Base-by-base conservation (phyloP, 2,113 vertebrate genomes). In the Perccottus glenii region DNA sequence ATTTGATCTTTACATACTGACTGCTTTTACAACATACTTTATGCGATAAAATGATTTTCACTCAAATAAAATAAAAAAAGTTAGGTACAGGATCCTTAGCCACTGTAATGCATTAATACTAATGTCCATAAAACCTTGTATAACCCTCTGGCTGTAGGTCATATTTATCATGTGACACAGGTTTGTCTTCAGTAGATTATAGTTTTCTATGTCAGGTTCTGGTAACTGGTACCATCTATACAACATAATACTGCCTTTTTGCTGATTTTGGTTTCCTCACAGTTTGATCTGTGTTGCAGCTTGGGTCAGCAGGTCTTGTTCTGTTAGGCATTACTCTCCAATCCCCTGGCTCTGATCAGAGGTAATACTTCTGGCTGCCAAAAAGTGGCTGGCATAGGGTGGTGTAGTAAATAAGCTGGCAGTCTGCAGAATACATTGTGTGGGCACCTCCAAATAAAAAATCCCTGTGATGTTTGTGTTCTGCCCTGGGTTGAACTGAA, bases 321-420 rank as follows among this genome's bases (percentile, higher is more conserved):
- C 81, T 78, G 77, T 79, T 69, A 68, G 82, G 73, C 85, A 86
- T 87, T 86, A 85, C 67, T 87, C 79, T 85, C 85, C 81, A 81
- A 85, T 88, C 85, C 87, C 71, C 78, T 71, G 81, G 83, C 87
- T 83, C 61, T 78, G 82, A 84, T 78, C 71, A 78, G 87, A 87
- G 82, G 88, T 87, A 87, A 90, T 90, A 77, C 60, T 70, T 87
- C 85, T 87, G 80, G 77, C 87, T 88, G 82, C 85, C 81, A 27
- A 76, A 83, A 87, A 86, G 83, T 45, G 83, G 87, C 85, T 89
- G 90, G 81, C 88, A n/a, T n/a, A n/a, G n/a, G n/a, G n/a, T n/a
- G n/a, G 82, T 89, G 87, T 90, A 88, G 89, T 92, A 92, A 91
- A 93, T 92, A 89, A 89, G 86, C 83, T 84, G 82, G 84, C 78